Conservation (phyloP, 1,140 invertebrate genomes). For the Nebria ingens region DNA sequence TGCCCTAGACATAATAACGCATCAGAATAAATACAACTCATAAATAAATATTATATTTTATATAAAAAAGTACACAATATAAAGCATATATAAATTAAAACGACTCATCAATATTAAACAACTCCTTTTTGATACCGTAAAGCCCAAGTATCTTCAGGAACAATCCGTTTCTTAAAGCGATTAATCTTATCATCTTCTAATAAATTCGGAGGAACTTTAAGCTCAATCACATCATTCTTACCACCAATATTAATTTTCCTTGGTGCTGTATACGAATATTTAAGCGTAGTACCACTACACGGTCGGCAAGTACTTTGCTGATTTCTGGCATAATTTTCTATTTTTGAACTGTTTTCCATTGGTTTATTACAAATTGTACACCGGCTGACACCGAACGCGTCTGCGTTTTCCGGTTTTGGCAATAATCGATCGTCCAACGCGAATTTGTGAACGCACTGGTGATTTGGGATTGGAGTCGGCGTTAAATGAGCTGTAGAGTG, state of each 20-base stretch:
- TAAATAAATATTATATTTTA: too few species aligned
- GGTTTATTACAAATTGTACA: slow-evolving; percentile 20
- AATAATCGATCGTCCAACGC: slow-evolving; percentile 15
- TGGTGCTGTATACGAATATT: too few species aligned
- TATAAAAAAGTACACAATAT: too few species aligned
- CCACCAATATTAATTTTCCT: too few species aligned
- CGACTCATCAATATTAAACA: not conserved
- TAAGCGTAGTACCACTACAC: too few species aligned
- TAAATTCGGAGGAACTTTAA: not conserved
- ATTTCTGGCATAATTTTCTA: too few species aligned
- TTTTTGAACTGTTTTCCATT: too few species aligned
- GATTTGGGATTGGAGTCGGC: not conserved
- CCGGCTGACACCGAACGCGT: slow-evolving; percentile 17
- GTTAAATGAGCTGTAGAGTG: not conserved
- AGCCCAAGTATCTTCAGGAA: not conserved
- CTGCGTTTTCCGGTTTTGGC: slow-evolving; percentile 16
- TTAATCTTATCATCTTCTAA: not conserved
- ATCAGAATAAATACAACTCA: too few species aligned
- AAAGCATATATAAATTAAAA: too few species aligned
- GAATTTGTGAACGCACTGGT: slow-evolving; percentile 20
- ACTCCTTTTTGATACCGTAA: not conserved
- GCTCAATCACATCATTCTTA: not conserved
- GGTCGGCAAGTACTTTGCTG: too few species aligned
- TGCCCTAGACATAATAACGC: too few species aligned
- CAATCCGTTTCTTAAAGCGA: not conserved